phyloP scores from a whole-genome alignment of 2,888 invertebrate species.

The Pantelozetes paolii region DNA sequence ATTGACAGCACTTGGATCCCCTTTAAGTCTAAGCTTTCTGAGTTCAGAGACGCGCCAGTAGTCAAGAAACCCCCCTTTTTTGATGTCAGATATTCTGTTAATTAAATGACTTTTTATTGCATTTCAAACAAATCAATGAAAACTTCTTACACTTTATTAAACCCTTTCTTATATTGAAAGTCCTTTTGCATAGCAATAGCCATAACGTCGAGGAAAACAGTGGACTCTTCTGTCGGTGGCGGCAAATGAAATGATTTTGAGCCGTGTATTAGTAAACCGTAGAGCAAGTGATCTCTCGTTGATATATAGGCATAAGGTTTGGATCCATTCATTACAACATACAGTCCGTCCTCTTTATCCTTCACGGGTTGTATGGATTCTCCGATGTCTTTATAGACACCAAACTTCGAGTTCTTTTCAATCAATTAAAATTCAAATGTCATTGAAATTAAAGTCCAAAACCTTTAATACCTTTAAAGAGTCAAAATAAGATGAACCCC shows the following conservation, averaged over 20 bases:
- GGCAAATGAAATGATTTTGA: constrained; percentile 44
- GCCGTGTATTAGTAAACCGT: constrained; percentile 19
- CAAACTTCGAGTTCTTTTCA: not conserved
- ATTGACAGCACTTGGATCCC: not conserved
- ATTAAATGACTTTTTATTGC: not conserved
- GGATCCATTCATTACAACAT: not conserved
- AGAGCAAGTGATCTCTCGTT: constrained; percentile 8
- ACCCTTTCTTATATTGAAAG: not conserved
- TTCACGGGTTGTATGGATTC: not conserved
- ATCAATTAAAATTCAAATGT: not conserved
- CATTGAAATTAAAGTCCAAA: not conserved
- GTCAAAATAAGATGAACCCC: constrained; percentile 15
- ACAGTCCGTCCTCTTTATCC: not conserved
- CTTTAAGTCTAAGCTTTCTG: not conserved
- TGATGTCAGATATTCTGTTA: constrained; percentile 4
- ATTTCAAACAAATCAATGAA: not conserved
- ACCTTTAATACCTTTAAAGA: not conserved
- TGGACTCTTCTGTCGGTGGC: constrained; percentile 25
- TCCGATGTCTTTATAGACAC: constrained; percentile 15
- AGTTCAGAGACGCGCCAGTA: constrained; percentile 2
- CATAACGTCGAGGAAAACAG: constrained; percentile 30
- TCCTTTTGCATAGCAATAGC: not conserved
- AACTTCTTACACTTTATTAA: constrained; percentile 12
- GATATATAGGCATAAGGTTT: constrained; percentile 16
- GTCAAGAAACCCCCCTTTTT: constrained; percentile 27